phyloP scores from a whole-genome alignment of 2,888 invertebrate genomes.

The Phyto melanocephala region DNA sequence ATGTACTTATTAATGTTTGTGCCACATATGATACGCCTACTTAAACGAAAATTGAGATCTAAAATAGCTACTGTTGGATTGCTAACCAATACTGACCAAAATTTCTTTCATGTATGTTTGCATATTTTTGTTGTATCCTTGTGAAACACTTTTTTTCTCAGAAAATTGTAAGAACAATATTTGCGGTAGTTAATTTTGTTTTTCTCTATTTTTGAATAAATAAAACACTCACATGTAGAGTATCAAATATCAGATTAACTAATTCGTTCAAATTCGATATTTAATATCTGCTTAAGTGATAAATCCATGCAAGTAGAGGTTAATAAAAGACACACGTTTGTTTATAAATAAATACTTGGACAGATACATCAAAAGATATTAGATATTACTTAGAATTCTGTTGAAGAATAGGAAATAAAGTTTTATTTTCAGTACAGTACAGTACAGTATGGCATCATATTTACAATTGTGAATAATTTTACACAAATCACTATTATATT shows the following conservation, averaged over 20 bases:
- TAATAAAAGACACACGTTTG: constrained; percentile 50
- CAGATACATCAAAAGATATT: not conserved
- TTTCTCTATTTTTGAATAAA: not conserved
- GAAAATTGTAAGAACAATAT: constrained; percentile 50
- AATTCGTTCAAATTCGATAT: not conserved
- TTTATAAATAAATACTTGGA: constrained; percentile 4
- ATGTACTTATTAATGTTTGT: constrained; percentile 31
- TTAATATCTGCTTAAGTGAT: constrained; percentile 4
- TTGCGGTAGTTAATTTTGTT: constrained; percentile 9
- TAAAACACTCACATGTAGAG: constrained; percentile 14
- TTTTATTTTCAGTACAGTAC: not conserved
- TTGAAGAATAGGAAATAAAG: not conserved
- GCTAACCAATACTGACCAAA: constrained; percentile 14
- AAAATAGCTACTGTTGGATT: constrained; percentile 39
- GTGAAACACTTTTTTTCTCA: constrained; percentile 7
- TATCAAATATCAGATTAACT: constrained; percentile 51
- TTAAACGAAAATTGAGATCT: constrained; percentile 43
- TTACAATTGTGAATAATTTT: no score
- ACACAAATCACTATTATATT: no score
- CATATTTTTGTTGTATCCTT: not conserved
- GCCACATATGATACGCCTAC: constrained; percentile 62
- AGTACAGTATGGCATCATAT: not conserved
- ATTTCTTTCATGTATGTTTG: constrained; percentile 1
- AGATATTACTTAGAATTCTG: constrained; percentile 17
- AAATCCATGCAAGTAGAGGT: constrained; percentile 13